phyloP scores from a whole-genome alignment of 2,113 vertebrate species.

The Oreochromis aureus region DNA sequence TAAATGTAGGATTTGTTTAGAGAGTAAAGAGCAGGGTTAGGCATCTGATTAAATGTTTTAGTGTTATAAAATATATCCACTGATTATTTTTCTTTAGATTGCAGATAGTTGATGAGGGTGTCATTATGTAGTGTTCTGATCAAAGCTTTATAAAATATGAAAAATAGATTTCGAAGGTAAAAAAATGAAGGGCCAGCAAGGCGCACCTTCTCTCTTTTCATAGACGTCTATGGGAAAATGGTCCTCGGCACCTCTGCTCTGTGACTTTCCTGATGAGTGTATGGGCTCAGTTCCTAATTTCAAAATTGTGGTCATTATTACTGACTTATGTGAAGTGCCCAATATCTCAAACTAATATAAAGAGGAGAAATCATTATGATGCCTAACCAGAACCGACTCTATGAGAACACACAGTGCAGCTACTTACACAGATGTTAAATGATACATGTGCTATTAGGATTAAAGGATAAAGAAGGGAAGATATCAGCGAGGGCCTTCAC shows the following conservation, averaged over 20 bases:
- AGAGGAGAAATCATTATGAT: background rate
- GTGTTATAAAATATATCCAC: background rate
- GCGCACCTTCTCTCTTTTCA: background rate
- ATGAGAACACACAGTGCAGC: background rate
- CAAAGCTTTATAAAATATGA: background rate
- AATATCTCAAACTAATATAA: background rate
- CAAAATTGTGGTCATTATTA: background rate
- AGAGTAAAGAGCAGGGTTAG: background rate
- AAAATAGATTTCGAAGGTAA: background rate
- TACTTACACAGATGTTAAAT: background rate
- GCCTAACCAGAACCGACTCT: background rate
- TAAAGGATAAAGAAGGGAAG: background rate
- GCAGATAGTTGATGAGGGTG: rapidly evolving
- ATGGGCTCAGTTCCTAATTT: background rate
- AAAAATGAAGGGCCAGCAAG: no score
- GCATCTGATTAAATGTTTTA: background rate
- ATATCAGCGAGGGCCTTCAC: background rate
- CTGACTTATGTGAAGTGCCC: background rate
- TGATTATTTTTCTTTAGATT: background rate
- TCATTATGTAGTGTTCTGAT: background rate
- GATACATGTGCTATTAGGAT: background rate
- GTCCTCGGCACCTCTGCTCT: background rate
- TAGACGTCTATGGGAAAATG: background rate
- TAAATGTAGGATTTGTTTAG: background rate
- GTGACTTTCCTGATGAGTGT: background rate